Percentiles rank a stretch among this genome's conserved stretches.
Evolutionary conservation across 2,797 vertebrate species (phyloP).

Genomic region (Psittacula derbiana): DNA sequence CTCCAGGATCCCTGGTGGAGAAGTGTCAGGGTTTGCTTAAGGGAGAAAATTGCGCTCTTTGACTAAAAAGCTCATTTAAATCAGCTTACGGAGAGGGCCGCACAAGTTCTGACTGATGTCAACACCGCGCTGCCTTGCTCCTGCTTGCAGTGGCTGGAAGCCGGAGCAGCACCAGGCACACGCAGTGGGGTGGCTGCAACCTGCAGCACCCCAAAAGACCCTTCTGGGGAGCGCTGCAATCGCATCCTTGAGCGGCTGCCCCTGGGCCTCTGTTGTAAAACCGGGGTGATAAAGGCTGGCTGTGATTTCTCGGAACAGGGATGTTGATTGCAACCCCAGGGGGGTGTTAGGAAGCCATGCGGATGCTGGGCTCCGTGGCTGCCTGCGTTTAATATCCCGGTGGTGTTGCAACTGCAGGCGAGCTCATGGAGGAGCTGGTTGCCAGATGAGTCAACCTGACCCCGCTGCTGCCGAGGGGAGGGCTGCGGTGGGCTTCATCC

Average conservation of each 20-base stretch:
- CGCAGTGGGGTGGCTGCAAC: background rate
- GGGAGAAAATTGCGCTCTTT: fast-evolving
- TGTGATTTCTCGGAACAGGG: background rate
- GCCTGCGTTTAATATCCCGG: background rate
- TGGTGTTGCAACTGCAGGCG: background rate
- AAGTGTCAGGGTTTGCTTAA: fast-evolving
- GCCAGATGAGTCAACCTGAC: slow-evolving; percentile 25
- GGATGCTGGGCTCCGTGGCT: background rate
- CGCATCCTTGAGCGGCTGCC: fast-evolving
- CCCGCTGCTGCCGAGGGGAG: background rate
- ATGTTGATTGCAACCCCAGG: slow-evolving; percentile 47
- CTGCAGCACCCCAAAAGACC: background rate
- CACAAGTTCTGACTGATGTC: fast-evolving
- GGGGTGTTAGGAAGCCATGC: background rate
- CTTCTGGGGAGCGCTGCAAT: background rate
- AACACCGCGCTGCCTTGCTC: background rate
- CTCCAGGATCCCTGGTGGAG: background rate
- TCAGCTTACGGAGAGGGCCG: fast-evolving
- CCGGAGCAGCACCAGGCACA: background rate
- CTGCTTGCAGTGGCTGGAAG: fast-evolving
- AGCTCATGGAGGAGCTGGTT: background rate
- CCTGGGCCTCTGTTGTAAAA: background rate
- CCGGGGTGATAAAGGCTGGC: background rate
- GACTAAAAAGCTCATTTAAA: background rate
- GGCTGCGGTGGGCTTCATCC: background rate